These are phyloP conservation scores for Microctonus hyperodae DNA, from an alignment of 2,888 invertebrate genomes.

Conservation along the genomic window DNA sequence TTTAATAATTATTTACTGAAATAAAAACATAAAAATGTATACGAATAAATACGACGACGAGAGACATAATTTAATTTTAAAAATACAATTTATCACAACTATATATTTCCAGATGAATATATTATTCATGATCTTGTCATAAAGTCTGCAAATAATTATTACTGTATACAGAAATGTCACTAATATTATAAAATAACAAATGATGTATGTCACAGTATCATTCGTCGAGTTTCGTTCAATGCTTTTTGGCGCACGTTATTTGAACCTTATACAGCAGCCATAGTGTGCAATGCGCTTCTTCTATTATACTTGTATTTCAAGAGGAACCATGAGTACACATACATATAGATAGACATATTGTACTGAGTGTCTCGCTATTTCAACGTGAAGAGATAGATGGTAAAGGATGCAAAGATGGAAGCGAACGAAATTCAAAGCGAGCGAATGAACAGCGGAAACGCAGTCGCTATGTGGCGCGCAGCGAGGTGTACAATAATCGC, in stretches of 20 bases:
- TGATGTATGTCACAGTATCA: neutral
- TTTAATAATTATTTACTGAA: neutral
- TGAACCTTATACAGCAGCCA: neutral
- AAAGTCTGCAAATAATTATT: neutral
- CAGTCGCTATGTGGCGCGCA: slow-evolving; percentile 46
- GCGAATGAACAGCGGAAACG: slow-evolving; percentile 36
- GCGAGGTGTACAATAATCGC: slow-evolving; percentile 50
- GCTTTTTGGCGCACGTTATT: neutral
- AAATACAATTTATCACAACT: neutral
- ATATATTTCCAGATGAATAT: neutral
- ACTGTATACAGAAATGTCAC: neutral
- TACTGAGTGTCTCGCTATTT: slow-evolving; percentile 1
- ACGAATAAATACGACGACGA: neutral
- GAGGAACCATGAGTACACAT: neutral
- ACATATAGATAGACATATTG: slow-evolving; percentile 1
- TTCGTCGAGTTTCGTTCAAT: neutral
- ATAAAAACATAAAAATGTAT: neutral
- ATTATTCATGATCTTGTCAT: neutral
- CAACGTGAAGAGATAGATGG: slow-evolving; percentile 3
- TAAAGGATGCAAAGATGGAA: slow-evolving; percentile 21
- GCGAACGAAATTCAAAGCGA: slow-evolving; percentile 29
- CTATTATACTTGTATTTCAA: neutral
- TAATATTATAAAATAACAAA: neutral
- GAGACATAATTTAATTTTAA: neutral
- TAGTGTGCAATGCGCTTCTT: neutral